Conservation (phyloP, 64 coral and sea anemone genomes). For the Anthopleura sola region DNA sequence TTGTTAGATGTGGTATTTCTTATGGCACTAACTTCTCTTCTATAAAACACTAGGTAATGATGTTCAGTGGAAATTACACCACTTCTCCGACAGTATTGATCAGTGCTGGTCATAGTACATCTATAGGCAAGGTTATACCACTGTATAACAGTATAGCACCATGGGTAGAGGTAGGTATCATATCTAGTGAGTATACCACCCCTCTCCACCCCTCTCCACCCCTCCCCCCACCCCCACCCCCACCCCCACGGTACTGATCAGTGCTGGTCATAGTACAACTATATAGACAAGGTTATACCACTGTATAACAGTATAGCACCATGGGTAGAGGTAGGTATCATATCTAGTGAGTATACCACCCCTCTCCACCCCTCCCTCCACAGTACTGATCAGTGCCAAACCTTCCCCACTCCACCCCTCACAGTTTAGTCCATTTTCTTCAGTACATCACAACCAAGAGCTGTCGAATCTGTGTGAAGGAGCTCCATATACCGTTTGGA, state of each 20-base stretch:
- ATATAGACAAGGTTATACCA: constrained; percentile 40
- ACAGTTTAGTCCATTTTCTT: background rate
- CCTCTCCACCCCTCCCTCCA: background rate
- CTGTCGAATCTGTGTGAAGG: constrained; percentile 53
- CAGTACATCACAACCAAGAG: constrained; percentile 46
- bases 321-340: constrained; percentile 57
- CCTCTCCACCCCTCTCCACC: background rate
- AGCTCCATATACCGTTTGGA: constrained; percentile 29
- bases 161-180: constrained; percentile 57
- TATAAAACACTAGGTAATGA: background rate
- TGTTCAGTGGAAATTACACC: constrained; percentile 38
- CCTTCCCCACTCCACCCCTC: too few species aligned
- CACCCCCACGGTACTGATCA: background rate
- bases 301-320: constrained; percentile 71
- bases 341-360: background rate
- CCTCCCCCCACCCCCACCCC: too few species aligned
- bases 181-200: background rate
- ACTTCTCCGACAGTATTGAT: constrained; percentile 52
- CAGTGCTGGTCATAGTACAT: constrained; percentile 44
- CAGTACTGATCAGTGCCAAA: background rate
- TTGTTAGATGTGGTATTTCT: too few species aligned
- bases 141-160: constrained; percentile 71
- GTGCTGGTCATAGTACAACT: constrained; percentile 30
- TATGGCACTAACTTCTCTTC: background rate
- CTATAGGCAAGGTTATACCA: constrained; percentile 42